Conservation (phyloP, 2,113 vertebrate species). For the Puntigrus tetrazona region DNA sequence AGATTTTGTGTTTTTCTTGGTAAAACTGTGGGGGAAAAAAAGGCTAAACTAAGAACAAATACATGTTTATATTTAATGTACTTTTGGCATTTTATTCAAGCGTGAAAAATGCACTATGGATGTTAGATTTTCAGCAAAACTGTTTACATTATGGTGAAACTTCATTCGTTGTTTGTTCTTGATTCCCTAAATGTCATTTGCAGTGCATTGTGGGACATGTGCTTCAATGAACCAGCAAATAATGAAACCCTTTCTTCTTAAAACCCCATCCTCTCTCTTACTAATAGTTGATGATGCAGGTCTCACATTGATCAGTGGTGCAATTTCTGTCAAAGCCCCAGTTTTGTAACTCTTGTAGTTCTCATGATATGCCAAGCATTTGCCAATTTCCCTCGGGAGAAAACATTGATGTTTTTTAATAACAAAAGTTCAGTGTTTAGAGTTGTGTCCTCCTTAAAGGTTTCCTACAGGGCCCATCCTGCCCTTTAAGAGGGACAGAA, state of each 20-base stretch:
- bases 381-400: neutral
- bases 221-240: constrained; percentile 57
- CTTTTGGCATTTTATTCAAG: neutral
- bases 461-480: neutral
- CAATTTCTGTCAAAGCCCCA: neutral
- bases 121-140: neutral
- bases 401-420: neutral
- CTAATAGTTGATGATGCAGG: neutral
- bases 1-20: neutral
- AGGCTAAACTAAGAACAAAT: neutral
- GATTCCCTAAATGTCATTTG: neutral
- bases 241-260: constrained; percentile 42
- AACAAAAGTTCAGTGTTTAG: constrained; percentile 23
- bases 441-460: constrained; percentile 7
- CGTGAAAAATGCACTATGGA: neutral
- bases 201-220: constrained; percentile 46
- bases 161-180: neutral
- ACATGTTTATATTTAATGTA: neutral
- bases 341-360: neutral
- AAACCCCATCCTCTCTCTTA: neutral
- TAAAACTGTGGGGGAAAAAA: no score
- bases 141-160: neutral
- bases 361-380: neutral
- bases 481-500: constrained; percentile 9
- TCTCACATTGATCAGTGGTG: neutral